Base-by-base conservation (phyloP, 2,888 invertebrate species). In the Mesodorylaimus sp. region DNA sequence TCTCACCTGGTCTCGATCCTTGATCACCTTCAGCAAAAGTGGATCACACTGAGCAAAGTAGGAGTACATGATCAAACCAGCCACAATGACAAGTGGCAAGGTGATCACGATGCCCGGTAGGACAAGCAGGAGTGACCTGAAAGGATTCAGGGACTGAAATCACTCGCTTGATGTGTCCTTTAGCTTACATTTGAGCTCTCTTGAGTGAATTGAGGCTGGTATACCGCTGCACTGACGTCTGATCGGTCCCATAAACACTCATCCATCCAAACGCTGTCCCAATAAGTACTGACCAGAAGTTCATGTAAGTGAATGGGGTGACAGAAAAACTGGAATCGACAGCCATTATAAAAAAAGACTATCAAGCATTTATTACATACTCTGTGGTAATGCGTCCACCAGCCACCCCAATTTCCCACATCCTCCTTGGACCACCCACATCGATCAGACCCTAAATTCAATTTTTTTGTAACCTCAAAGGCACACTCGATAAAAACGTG, bases 41-140 rank as follows among this genome's bases (percentile, higher is more conserved):
- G 64, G 64, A 47, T 64, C 64, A 52, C 64, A 64, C 5, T 54
- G 45, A n/a, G 56, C 55, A 53, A 61, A 64, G 39, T 59, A 56
- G 1, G 61, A 60, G 47, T 58, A 62, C 48, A 64, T 53, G 29
- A 58, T 54, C 38, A 62, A 46, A 1, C 64, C 63, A 13, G 3
- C 10, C 24, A 48, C 19, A 36, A 38, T 50, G 7, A 57, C 55
- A 16, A 56, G 25, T 3, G 58, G 58, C 16, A 61, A 57, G 37
- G 63, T 51, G 19, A 60, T 51, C 24, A 52, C n/a, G 2, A 53
- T 26, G 24, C 46, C 46, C 27, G 51, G 51, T 7, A 38, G 24
- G 13, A 53, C 24, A 13, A 52, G 39, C 3, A 47, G n/a, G 3
- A 50, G 24, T n/a, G 47, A 48, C 19, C 48, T 48, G 26, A 5